These are phyloP conservation scores for Pantala flavescens DNA, from an alignment of 1,140 invertebrate species.

Conservation along the genomic window DNA sequence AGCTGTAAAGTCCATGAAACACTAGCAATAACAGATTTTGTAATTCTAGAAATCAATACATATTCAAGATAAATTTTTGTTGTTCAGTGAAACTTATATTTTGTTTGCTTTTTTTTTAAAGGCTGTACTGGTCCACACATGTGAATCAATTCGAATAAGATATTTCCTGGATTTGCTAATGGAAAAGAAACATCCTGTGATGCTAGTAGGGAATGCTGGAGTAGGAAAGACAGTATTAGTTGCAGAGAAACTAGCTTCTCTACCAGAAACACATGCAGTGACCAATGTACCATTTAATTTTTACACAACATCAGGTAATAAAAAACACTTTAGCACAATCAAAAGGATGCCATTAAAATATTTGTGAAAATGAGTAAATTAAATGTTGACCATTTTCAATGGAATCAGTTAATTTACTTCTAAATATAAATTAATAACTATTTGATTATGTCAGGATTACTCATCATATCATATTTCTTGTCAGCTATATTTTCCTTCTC, in stretches of 20 bases:
- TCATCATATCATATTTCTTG: too few species aligned
- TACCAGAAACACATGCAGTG: slow-evolving; percentile 79
- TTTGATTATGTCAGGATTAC: too few species aligned
- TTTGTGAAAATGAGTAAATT: too few species aligned
- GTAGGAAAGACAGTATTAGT: slow-evolving; percentile 84
- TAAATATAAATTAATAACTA: too few species aligned
- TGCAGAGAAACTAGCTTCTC: slow-evolving; percentile 66
- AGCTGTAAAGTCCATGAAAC: not conserved
- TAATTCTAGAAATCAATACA: too few species aligned
- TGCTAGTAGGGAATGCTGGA: slow-evolving; percentile 86
- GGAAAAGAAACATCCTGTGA: slow-evolving; percentile 76
- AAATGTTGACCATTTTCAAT: too few species aligned
- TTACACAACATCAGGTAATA: slow-evolving; percentile 71
- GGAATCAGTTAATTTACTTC: too few species aligned
- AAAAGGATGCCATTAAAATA: too few species aligned
- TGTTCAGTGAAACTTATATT: too few species aligned
- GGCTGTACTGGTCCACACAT: slow-evolving; percentile 84
- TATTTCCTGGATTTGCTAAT: slow-evolving; percentile 87
- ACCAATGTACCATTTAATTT: slow-evolving; percentile 93
- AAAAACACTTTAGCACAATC: not conserved
- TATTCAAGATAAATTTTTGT: too few species aligned
- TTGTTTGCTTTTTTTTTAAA: slow-evolving; percentile 28
- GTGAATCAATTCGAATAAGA: slow-evolving; percentile 80
- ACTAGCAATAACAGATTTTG: not conserved
- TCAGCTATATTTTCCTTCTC: too few species aligned